These are phyloP conservation scores for Platysternon megacephalum DNA, from an alignment of 2,113 vertebrate species.

Conservation along the genomic window DNA sequence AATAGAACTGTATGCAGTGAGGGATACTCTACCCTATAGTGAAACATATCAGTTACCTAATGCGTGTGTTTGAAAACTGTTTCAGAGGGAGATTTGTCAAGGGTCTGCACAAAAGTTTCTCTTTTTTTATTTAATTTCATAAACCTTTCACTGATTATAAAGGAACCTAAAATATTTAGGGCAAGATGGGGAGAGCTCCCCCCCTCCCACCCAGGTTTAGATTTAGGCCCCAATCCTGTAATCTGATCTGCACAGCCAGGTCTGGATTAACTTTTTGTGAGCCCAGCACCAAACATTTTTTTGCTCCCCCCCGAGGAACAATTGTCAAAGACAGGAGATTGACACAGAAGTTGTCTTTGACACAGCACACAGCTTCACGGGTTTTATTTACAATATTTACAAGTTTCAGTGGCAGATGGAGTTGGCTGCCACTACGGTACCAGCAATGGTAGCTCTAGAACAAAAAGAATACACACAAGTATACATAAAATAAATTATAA, in stretches of 20 bases:
- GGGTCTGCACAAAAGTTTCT: constrained; percentile 48
- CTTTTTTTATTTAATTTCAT: constrained; percentile 48
- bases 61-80: constrained; percentile 62
- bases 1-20: constrained; percentile 48
- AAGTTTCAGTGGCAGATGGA: too few species aligned
- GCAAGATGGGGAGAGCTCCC: neutral
- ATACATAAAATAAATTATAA: too few species aligned
- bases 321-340: too few species aligned
- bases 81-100: constrained; percentile 38
- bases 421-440: too few species aligned
- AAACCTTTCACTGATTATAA: constrained; percentile 39
- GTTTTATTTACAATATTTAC: too few species aligned
- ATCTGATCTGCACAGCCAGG: neutral
- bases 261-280: too few species aligned
- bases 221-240: neutral
- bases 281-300: too few species aligned
- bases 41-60: constrained; percentile 60
- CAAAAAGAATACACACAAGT: too few species aligned
- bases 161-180: constrained; percentile 1
- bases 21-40: neutral
- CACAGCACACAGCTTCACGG: too few species aligned
- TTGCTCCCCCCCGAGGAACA: too few species aligned
- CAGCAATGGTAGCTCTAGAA: too few species aligned
- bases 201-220: neutral
- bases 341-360: too few species aligned